Percentiles rank a stretch among this genome's conserved stretches.
phyloP scores from a whole-genome alignment of 2,888 invertebrate genomes.

The Ennomos erosarius region DNA sequence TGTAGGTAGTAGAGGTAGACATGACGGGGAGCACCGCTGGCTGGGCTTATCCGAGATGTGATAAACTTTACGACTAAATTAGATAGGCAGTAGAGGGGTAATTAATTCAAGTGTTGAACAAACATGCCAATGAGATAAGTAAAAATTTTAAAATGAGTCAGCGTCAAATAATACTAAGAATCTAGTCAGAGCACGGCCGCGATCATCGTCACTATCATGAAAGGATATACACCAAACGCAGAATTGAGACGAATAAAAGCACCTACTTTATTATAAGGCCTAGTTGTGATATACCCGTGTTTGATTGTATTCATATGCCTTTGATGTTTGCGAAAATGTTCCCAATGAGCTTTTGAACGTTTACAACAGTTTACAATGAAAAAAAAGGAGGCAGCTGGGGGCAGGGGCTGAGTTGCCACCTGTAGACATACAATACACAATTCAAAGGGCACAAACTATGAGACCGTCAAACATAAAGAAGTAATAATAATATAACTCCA shows the following conservation, averaged over 20 bases:
- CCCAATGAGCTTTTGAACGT: neutral
- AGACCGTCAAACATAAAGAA: too few relatives aligned
- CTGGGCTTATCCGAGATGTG: constrained; percentile 7
- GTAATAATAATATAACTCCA: neutral
- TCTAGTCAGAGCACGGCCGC: neutral
- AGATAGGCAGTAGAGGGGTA: constrained; percentile 5
- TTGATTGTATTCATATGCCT: too few relatives aligned
- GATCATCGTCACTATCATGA: neutral
- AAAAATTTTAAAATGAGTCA: constrained; percentile 3
- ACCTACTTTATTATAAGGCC: too few relatives aligned
- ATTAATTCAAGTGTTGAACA: constrained; percentile 9
- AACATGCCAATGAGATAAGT: constrained; percentile 21
- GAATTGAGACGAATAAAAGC: too few relatives aligned
- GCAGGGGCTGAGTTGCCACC: neutral
- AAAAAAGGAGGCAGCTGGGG: constrained; percentile 4
- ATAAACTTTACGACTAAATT: constrained; percentile 10
- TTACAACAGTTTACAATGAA: too few relatives aligned
- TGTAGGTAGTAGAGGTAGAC: neutral
- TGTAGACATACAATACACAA: constrained; percentile 1
- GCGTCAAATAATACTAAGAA: constrained; percentile 2
- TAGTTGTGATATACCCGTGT: too few relatives aligned
- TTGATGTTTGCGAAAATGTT: neutral
- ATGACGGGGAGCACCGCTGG: neutral
- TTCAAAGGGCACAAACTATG: too few relatives aligned
- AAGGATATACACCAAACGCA: too few relatives aligned